Evolutionary conservation across 2,113 vertebrate genomes (phyloP).

Genomic region (Macrotus californicus): DNA sequence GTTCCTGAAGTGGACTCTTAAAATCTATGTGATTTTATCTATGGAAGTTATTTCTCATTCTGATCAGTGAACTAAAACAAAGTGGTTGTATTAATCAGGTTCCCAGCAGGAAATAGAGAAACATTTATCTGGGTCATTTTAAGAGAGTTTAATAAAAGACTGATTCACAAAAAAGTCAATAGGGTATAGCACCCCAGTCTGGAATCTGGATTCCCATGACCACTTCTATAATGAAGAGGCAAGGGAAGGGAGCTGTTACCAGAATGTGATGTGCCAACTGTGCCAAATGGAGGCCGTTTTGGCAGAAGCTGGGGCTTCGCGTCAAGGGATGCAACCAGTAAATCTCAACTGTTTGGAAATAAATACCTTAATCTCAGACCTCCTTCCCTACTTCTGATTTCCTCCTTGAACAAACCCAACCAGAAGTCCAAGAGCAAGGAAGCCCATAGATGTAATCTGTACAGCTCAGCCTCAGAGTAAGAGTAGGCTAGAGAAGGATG

Average conservation of each 20-base stretch:
- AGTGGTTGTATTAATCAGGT: not conserved
- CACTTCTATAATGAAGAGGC: not conserved
- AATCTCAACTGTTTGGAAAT: not conserved
- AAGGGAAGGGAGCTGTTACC: not conserved
- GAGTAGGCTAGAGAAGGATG: not conserved
- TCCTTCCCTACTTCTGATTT: not conserved
- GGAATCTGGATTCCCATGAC: not conserved
- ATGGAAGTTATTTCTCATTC: not conserved
- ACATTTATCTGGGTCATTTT: not conserved
- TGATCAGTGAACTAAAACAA: not conserved
- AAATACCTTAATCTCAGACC: not conserved
- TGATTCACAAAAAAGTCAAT: not conserved
- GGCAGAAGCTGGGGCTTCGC: not conserved
- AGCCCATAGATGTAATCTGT: not conserved
- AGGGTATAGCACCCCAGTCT: not conserved
- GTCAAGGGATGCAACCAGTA: not conserved
- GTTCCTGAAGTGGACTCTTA: not conserved
- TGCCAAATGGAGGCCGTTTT: not conserved
- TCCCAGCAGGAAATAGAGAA: not conserved
- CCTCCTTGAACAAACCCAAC: not conserved
- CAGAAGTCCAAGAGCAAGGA: not conserved
- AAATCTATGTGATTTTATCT: not conserved
- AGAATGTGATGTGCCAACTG: not conserved
- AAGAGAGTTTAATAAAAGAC: not conserved
- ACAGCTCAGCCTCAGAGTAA: not conserved